Conservation (phyloP, 2,888 invertebrate genomes). For the Drosophila tripunctata region DNA sequence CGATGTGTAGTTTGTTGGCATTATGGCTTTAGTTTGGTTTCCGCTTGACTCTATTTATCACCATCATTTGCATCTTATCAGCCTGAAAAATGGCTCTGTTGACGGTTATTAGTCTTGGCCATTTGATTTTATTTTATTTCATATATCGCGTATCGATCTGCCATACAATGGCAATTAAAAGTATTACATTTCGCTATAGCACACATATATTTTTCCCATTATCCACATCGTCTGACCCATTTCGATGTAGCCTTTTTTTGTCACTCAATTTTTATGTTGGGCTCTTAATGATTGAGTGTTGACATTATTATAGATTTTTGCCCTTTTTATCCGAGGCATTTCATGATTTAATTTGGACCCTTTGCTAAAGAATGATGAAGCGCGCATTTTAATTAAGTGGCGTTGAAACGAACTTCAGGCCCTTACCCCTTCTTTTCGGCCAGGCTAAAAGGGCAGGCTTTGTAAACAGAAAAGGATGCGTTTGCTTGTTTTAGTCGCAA, state of each 20-base stretch:
- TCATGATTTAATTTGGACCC: slow-evolving; percentile 23
- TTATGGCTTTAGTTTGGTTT: slow-evolving; percentile 37
- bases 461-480: slow-evolving; percentile 17
- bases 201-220: slow-evolving; percentile 5
- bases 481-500: background rate
- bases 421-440: slow-evolving; percentile 9
- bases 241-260: slow-evolving; percentile 23
- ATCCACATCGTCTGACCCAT: slow-evolving; percentile 25
- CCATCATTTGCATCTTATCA: slow-evolving; percentile 73
- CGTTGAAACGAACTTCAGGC: slow-evolving; percentile 28
- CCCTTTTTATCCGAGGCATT: slow-evolving; percentile 18
- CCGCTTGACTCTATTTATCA: slow-evolving; percentile 54
- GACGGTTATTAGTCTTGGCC: slow-evolving; percentile 34
- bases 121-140: slow-evolving; percentile 59
- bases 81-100: slow-evolving; percentile 49
- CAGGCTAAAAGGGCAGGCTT: background rate
- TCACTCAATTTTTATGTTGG: slow-evolving; percentile 25
- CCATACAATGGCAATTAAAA: slow-evolving; percentile 52
- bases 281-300: slow-evolving; percentile 60
- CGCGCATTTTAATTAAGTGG: slow-evolving; percentile 63
- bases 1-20: slow-evolving; percentile 33
- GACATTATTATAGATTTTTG: slow-evolving; percentile 45
- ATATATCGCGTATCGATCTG: slow-evolving; percentile 33
- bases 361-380: slow-evolving; percentile 20
- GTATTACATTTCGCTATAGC: slow-evolving; percentile 12